Evolutionary conservation across 2,888 invertebrate species (phyloP).

Genomic region (Calephelis perditalis): DNA sequence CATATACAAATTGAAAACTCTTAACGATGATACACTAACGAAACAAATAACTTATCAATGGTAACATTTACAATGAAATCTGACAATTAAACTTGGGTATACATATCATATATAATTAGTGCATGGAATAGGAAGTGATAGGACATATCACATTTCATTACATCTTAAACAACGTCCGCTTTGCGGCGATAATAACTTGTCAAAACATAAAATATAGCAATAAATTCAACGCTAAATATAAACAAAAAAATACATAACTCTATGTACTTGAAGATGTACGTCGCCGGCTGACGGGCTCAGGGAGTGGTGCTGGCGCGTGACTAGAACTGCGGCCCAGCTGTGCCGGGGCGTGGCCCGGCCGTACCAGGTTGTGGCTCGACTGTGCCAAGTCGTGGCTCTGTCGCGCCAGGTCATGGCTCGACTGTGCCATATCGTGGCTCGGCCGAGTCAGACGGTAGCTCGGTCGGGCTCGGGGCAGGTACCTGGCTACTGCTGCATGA

Average conservation of each 20-base stretch:
- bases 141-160: conserved; percentile 63
- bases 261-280: too few species aligned
- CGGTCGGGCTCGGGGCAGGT: conserved; percentile 53
- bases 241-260: conserved; percentile 52
- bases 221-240: conserved; percentile 50
- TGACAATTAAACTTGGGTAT: conserved; percentile 54
- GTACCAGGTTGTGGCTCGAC: too few species aligned
- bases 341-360: too few species aligned
- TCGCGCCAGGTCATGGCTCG: too few species aligned
- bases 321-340: conserved; percentile 38
- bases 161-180: conserved; percentile 31
- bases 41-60: conserved; percentile 69
- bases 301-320: conserved; percentile 16
- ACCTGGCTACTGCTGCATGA: conserved; percentile 77
- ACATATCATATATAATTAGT: conserved; percentile 29
- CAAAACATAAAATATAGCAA: conserved; percentile 32
- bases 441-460: conserved; percentile 26
- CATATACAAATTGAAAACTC: conserved; percentile 1
- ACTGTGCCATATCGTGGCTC: too few species aligned
- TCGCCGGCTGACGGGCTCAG: background rate
- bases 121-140: conserved; percentile 72
- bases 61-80: conserved; percentile 74
- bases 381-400: too few species aligned
- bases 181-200: conserved; percentile 35
- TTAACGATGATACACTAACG: conserved; percentile 40